Base-by-base conservation (phyloP, 2,888 invertebrate species). In the Lobophora halterata region DNA sequence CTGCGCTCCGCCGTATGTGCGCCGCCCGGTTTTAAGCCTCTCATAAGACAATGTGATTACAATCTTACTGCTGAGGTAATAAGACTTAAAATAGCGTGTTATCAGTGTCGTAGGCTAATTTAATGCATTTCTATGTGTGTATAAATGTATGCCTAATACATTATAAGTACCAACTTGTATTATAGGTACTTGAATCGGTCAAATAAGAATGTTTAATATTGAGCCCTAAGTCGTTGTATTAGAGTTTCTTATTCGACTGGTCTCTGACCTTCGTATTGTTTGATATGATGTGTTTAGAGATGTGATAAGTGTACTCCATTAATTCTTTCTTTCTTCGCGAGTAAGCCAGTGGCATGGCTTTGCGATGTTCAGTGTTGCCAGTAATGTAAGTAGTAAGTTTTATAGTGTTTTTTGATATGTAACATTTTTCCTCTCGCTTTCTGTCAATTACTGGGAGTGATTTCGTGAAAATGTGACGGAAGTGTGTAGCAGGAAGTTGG, bases 221-320 rank as follows among this genome's bases (percentile, higher is more conserved):
- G 17, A 29, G 27, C 17, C 32, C 14, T 21, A 20, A 13, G 11
- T 5, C 23, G 11, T 8, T 6, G 10, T 5, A 6, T 14, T 45
- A 23, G 6, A 27, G 23, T 38, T 38, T 27, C 27, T 18, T 36
- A 41, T 14, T 25, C 25, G 21, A 10, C 51, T 46, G 39, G 41
- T 69, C 79, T 73, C 81, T 82, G 69, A 72, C 77, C 80, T 78
- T 78, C 68, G 77, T 82, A 82, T 81, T 71, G n/a, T 45, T 34
- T 49, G 57, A 79, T 82, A 82, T 82, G 77, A 79, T 78, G 79
- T 77, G 5, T 17, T 7, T 37, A 43, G 43, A 14, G 43, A 10
- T 26, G 9, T 9, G 30, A 7, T 8, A 20, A 7, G 17, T 17
- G 17, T 17, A 17, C 6, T 14, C 5, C 17, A 5, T 2, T 17